Evolutionary conservation across 2,113 vertebrate species (phyloP).

Genomic region (Epinephelus moara): DNA sequence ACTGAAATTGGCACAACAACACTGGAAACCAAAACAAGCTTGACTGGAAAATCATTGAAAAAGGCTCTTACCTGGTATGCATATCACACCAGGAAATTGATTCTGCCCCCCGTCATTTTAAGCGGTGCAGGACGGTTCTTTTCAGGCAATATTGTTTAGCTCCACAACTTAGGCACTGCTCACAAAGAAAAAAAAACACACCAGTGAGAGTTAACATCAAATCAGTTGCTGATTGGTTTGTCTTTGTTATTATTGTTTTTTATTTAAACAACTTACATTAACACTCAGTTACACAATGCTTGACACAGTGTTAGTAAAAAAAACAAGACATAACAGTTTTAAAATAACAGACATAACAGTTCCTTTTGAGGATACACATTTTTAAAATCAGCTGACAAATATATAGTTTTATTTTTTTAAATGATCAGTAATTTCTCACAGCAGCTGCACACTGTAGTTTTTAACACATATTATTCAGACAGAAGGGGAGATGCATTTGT

Average conservation of each 20-base stretch:
- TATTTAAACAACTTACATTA: neutral
- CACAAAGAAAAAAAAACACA: constrained; percentile 16
- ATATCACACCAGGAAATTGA: constrained; percentile 82
- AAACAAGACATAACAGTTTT: no score
- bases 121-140: constrained; percentile 40
- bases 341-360: neutral
- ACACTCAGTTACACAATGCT: neutral
- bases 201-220: neutral
- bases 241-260: neutral
- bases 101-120: constrained; percentile 57
- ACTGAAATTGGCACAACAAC: constrained; percentile 76
- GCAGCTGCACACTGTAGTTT: neutral
- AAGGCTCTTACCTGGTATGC: constrained; percentile 78
- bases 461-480: neutral
- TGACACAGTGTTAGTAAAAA: no score
- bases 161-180: constrained; percentile 39
- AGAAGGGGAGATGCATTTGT: neutral
- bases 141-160: constrained; percentile 30
- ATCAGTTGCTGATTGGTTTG: neutral
- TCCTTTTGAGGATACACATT: neutral
- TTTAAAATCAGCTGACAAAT: neutral
- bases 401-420: no score
- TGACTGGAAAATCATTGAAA: constrained; percentile 83
- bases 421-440: neutral
- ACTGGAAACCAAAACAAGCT: constrained; percentile 82